Evolutionary conservation across 2,888 invertebrate species (phyloP).

Genomic region (Callyntrura guangdongensis): DNA sequence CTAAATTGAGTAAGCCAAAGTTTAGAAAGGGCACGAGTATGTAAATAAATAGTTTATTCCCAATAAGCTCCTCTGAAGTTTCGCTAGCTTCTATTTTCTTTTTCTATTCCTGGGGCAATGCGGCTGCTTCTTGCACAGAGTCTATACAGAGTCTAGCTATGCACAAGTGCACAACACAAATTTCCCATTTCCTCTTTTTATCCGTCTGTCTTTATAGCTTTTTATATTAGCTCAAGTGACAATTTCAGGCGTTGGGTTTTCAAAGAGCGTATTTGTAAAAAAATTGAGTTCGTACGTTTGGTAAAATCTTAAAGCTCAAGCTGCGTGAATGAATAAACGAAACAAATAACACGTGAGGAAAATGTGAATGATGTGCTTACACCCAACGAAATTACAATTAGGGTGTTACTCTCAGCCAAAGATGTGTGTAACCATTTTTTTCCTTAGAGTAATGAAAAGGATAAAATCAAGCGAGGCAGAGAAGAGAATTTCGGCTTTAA

Average conservation of each 20-base stretch:
- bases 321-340: background rate
- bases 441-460: slow-evolving; percentile 86
- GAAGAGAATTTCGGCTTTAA: slow-evolving; percentile 85
- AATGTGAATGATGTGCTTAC: no score
- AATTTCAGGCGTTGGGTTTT: background rate
- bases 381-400: slow-evolving; percentile 11
- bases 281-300: background rate
- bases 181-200: background rate
- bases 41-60: slow-evolving; percentile 37
- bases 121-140: background rate
- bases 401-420: slow-evolving; percentile 38
- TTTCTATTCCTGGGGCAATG: slow-evolving; percentile 54
- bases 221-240: background rate
- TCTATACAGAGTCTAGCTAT: background rate
- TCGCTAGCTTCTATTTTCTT: background rate
- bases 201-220: background rate
- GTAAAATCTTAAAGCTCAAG: background rate
- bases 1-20: slow-evolving; percentile 28
- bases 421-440: slow-evolving; percentile 60
- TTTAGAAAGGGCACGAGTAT: slow-evolving; percentile 4
- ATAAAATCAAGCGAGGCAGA: slow-evolving; percentile 83
- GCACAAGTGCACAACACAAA: no score
- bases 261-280: background rate
- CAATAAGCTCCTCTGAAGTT: slow-evolving; percentile 12
- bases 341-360: background rate